Conservation (phyloP, 2,797 vertebrate species). For the Podarcis lilfordi region DNA sequence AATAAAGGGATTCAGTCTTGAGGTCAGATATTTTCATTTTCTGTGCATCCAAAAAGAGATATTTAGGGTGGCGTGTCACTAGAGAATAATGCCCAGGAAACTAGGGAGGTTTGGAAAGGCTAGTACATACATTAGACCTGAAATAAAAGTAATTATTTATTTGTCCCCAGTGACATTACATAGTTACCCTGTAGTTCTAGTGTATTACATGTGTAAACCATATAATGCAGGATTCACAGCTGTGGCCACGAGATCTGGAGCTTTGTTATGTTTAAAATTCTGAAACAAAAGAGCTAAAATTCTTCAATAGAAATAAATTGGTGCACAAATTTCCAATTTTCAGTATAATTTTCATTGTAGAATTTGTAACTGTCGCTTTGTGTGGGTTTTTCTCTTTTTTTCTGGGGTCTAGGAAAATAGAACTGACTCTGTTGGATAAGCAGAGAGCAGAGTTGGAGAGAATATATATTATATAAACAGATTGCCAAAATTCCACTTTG, state of each 20-base stretch:
- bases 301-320: neutral
- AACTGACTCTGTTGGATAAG: neutral
- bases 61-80: neutral
- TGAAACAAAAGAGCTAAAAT: neutral
- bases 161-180: neutral
- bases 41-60: neutral
- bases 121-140: neutral
- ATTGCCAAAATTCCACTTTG: neutral
- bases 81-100: neutral
- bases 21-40: neutral
- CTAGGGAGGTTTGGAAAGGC: neutral
- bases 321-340: neutral
- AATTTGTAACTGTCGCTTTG: neutral
- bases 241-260: neutral
- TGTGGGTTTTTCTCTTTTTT: neutral
- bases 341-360: neutral
- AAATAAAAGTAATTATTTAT: neutral
- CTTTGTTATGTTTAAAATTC: neutral
- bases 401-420: neutral
- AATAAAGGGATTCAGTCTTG: neutral
- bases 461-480: neutral
- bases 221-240: neutral
- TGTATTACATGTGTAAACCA: neutral
- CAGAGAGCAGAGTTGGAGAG: neutral
- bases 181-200: neutral